A percentile compares a stretch with the other conserved stretches of the same genome.
These are phyloP conservation scores for Thaleichthys pacificus DNA, from an alignment of 2,797 vertebrate genomes.

Conservation along the genomic window DNA sequence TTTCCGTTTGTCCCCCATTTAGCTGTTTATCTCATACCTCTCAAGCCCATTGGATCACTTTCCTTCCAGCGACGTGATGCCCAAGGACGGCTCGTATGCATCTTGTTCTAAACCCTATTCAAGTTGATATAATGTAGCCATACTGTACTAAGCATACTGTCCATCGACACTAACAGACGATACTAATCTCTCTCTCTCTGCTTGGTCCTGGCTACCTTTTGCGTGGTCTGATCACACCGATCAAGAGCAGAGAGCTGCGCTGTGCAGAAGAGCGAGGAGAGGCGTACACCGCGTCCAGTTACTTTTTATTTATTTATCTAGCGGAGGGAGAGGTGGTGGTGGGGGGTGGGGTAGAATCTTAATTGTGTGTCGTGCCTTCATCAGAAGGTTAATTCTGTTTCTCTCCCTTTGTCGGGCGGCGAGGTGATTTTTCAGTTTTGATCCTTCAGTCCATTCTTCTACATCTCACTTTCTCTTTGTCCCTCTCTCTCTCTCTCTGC, in stretches of 20 bases:
- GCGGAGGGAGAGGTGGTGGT: not conserved
- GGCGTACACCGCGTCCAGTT: slow-evolving; percentile 32
- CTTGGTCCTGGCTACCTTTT: too few relatives aligned
- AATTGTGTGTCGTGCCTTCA: slow-evolving; percentile 50
- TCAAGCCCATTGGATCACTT: too few relatives aligned
- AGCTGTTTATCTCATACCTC: too few relatives aligned
- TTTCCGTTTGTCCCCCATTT: too few relatives aligned
- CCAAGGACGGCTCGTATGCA: too few relatives aligned
- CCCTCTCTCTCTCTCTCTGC: not conserved
- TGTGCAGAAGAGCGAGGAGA: slow-evolving; percentile 33
- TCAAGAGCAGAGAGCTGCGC: not conserved
- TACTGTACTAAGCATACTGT: too few relatives aligned
- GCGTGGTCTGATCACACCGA: too few relatives aligned
- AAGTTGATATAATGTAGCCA: too few relatives aligned
- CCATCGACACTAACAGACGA: too few relatives aligned
- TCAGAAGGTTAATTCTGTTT: slow-evolving; percentile 58
- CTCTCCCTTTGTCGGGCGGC: slow-evolving; percentile 42
- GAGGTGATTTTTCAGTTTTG: not conserved
- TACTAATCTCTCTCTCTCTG: too few relatives aligned
- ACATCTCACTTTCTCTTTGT: not conserved
- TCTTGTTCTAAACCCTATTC: too few relatives aligned
- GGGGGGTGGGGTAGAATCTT: slow-evolving; percentile 54
- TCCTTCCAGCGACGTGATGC: too few relatives aligned
- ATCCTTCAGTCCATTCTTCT: not conserved
- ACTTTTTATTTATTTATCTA: slow-evolving; percentile 43